A percentile compares a stretch with the other conserved stretches of the same genome.
These are phyloP conservation scores for Drosophila tsacasi DNA, from an alignment of 1,140 invertebrate species.

Conservation along the genomic window DNA sequence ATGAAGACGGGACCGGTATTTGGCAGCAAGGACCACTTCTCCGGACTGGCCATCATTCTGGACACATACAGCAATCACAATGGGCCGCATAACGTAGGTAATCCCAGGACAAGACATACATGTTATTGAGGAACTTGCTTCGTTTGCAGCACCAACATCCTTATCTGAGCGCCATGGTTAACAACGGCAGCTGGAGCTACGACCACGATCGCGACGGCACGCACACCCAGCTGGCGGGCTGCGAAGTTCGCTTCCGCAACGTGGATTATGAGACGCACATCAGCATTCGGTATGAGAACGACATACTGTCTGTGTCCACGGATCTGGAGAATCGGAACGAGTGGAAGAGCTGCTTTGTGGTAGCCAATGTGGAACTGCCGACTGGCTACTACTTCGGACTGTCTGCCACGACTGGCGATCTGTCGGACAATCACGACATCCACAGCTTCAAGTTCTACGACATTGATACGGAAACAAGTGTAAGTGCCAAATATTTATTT, in stretches of 20 bases:
- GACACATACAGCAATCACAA: constrained; percentile 99
- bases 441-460: constrained; percentile 96
- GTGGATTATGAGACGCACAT: constrained; percentile 96
- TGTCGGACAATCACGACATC: constrained; percentile 98
- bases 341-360: constrained; percentile 97
- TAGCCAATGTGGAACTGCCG: constrained; percentile 95
- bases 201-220: constrained; percentile 99
- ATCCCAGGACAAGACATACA: accelerated
- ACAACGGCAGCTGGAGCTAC: constrained; percentile 97
- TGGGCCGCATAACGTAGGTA: constrained; percentile 97
- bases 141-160: constrained; percentile 96
- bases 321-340: constrained; percentile 96
- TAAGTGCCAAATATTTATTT: constrained; percentile 81
- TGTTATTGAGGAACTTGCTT: constrained; percentile 25
- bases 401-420: constrained; percentile 97
- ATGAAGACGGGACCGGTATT: constrained; percentile 96
- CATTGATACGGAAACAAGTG: constrained; percentile 91
- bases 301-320: constrained; percentile 94
- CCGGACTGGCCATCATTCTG: constrained; percentile 96
- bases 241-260: constrained; percentile 97
- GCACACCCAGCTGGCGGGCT: constrained; percentile 97
- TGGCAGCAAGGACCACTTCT: constrained; percentile 97
- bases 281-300: constrained; percentile 95
- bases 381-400: constrained; percentile 98
- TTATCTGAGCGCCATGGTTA: constrained; percentile 99